Evolutionary conservation across 37 sponge, comb jelly and placozoan genomes (phyloP), one percentile per base, ranked within the genome.

Genomic region (Oopsacas minuta): DNA sequence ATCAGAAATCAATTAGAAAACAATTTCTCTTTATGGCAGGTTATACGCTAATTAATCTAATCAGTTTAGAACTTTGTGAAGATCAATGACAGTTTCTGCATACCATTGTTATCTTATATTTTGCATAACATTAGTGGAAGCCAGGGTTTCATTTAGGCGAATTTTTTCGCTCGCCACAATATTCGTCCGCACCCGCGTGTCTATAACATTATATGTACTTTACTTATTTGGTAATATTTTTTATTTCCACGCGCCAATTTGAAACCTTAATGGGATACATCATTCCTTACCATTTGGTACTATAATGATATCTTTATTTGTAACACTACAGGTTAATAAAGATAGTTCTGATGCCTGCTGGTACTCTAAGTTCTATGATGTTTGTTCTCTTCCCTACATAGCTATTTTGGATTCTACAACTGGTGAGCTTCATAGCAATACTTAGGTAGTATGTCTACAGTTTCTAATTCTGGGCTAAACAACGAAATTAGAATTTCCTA

Each of bases 1-100:
- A n/a, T 61, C 1, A 10, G 75, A 12, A n/a, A 61, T 3, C 7
- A 32, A 10, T n/a, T 61, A 10, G 1, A n/a, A 32, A 61, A 61
- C 75, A 8, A 42, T 42, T 61, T 61, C 75, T 32, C 75, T 12
- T n/a, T 61, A 3, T 61, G 75, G 75, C 75, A 61, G 75, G 75
- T 61, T 10, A 12, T 25, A 22, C 17, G 12, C 51, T 46, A 12
- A 46, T 12, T 12, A 22, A 22, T 17, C 17, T 12, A 61, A 61
- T 61, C 20, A 10, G 75, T 61, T 12, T 61, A 61, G 75, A 20
- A 7, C 5, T 61, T 10, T 25, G 28, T 61, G 30, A 3, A 3
- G 5, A 12, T 61, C 30, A 25, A 3, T 61, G 28, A 25, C 28
- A 25, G 7, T 10, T 32, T 61, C 30, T 61, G n/a, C n/a, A n/a